phyloP scores from a whole-genome alignment of 2,888 invertebrate genomes.

The Rambutsinella grinnellia region DNA sequence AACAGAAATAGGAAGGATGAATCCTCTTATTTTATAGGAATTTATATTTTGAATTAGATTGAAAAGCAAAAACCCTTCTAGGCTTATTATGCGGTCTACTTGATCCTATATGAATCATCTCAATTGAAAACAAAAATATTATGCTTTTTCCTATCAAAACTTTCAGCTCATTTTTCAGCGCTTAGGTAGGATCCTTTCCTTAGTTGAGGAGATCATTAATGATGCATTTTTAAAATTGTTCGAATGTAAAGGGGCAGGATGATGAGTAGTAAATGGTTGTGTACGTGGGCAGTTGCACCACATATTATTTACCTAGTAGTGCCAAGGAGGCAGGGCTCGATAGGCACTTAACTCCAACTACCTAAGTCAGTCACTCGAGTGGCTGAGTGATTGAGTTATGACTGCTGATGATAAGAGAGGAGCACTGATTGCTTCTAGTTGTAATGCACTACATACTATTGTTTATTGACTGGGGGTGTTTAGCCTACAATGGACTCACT shows the following conservation, averaged over 20 bases:
- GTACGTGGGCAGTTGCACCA: too few species aligned
- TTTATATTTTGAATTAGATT: not conserved
- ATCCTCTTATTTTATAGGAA: not conserved
- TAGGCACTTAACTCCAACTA: not conserved
- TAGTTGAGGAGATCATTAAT: not conserved
- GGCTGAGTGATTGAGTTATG: not conserved
- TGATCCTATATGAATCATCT: slow-evolving; percentile 9
- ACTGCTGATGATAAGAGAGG: not conserved
- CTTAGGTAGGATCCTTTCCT: too few species aligned
- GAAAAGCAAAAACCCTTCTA: not conserved
- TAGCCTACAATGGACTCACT: not conserved
- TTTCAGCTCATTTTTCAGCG: not conserved
- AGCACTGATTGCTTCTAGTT: not conserved
- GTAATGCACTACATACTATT: not conserved
- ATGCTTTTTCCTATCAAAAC: not conserved
- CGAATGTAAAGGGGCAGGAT: slow-evolving; percentile 6
- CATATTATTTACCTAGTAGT: too few species aligned
- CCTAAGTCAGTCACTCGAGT: not conserved
- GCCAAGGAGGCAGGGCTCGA: not conserved
- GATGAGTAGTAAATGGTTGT: not conserved
- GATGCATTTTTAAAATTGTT: not conserved
- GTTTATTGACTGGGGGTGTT: not conserved
- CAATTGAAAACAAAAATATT: not conserved
- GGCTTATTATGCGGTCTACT: slow-evolving; percentile 44
- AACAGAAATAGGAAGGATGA: not conserved